Evolutionary conservation across 1,140 invertebrate species (phyloP), one percentile per base, ranked within the genome.

Genomic region (Panagrolaimus sp.): DNA sequence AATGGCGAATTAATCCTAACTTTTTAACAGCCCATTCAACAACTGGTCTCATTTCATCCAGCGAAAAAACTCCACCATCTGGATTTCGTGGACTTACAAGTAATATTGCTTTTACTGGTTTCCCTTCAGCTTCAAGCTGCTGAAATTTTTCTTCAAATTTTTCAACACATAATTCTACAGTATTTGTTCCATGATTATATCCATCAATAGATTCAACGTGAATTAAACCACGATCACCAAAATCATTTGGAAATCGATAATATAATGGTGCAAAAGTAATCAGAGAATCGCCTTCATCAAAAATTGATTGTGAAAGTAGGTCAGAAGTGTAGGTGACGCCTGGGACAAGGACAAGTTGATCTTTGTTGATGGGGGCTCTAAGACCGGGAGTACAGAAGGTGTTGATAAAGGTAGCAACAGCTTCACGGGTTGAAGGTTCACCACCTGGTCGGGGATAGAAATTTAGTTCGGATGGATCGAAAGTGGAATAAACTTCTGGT

Each of bases 1-100:
- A n/a, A n/a, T n/a, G n/a, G n/a, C n/a, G n/a, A n/a, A 38, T 38
- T 2, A 38, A 38, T 38, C 2, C 51, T 20, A 1, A 57, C 51
- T 57, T 16, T 57, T 57, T 57, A 27, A 57, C 27, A 57, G 51
- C 51, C 51, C 51, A 57, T 25, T 57, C 51, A 57, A 57, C 16
- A 57, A 57, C 20, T 3, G 51, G 51, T 27, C 20, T 57, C 1
- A 57, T 2, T 8, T 57, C 51, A 27, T 20, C 51, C 16, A 57
- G 20, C 1, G 51, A 25, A 16, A 27, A 20, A 20, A 57, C 51
- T 11, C 51, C 51, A 20, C 51, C 51, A 57, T 57, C 51, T 9
- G 51, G 51, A 57, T 57, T 57, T 23, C 51, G 51, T 1, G 51
- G 51, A 57, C 20, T 57, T 27, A 57, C 51, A 5, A 57, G 20